Conservation (phyloP, 2,888 invertebrate genomes). For the Podabrus alpinus region DNA sequence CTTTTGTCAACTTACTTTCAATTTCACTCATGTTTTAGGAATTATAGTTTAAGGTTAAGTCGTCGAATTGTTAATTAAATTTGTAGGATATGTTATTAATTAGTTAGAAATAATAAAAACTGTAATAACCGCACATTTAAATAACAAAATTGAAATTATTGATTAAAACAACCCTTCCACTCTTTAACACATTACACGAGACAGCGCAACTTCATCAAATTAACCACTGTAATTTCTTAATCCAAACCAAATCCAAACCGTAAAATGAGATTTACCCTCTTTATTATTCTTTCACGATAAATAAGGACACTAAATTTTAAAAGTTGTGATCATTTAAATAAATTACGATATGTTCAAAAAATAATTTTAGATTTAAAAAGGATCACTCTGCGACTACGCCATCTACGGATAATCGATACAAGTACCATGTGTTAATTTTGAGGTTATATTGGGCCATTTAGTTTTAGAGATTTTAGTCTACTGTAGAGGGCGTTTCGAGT, state of each 20-base stretch:
- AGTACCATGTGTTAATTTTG: background rate
- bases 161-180: slow-evolving; percentile 11
- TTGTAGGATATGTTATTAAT: background rate
- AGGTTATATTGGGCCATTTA: background rate
- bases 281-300: background rate
- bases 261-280: background rate
- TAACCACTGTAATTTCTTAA: background rate
- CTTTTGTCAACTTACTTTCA: slow-evolving; percentile 9
- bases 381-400: background rate
- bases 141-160: slow-evolving; percentile 21
- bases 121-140: background rate
- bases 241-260: background rate
- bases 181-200: background rate
- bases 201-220: background rate
- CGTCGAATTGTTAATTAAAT: background rate
- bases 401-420: background rate
- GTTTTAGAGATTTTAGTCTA: background rate
- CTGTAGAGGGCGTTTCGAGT: too few relatives aligned
- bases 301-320: background rate
- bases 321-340: background rate
- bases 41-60: background rate
- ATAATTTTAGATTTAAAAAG: background rate
- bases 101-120: background rate
- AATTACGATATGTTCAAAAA: background rate
- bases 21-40: slow-evolving; percentile 12